These are phyloP conservation scores for Ochropleura plecta DNA, from an alignment of 2,888 invertebrate genomes.

Conservation along the genomic window DNA sequence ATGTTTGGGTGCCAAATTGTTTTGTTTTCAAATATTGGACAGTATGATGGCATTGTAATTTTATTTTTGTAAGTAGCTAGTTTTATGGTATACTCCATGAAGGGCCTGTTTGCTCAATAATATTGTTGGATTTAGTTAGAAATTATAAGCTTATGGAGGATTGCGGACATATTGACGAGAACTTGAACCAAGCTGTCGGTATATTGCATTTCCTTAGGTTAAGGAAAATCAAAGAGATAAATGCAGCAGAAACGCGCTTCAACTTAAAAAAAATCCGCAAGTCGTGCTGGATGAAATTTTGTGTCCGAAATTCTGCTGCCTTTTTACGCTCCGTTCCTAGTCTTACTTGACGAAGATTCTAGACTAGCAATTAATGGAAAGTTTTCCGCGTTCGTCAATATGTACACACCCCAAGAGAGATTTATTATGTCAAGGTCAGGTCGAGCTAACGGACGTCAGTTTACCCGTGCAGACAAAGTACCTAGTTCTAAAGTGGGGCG, in stretches of 20 bases:
- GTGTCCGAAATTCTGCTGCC: background rate
- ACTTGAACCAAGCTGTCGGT: background rate
- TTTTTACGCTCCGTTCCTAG: background rate
- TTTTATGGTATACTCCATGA: slow-evolving; percentile 38
- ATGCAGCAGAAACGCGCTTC: background rate
- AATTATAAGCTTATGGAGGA: slow-evolving; percentile 20
- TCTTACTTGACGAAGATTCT: background rate
- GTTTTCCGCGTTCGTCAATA: slow-evolving; percentile 35
- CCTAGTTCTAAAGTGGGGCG: slow-evolving; percentile 5
- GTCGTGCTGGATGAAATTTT: no score
- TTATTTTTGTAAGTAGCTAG: slow-evolving; percentile 60
- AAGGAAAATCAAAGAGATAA: background rate
- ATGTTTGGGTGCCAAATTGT: slow-evolving; percentile 63
- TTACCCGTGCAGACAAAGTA: slow-evolving; percentile 9
- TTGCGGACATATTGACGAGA: slow-evolving; percentile 16
- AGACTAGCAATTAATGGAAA: background rate
- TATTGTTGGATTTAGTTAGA: slow-evolving; percentile 26
- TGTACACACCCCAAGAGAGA: slow-evolving; percentile 31
- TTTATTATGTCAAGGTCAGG: slow-evolving; percentile 56
- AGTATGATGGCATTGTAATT: slow-evolving; percentile 50
- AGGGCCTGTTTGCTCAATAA: slow-evolving; percentile 57
- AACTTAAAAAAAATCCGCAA: no score
- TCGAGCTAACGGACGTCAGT: slow-evolving; percentile 47
- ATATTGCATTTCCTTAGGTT: background rate
- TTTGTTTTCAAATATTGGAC: slow-evolving; percentile 45